These are phyloP conservation scores for Thryonomys swinderianus DNA, from an alignment of 2,113 vertebrate genomes.

Conservation along the genomic window DNA sequence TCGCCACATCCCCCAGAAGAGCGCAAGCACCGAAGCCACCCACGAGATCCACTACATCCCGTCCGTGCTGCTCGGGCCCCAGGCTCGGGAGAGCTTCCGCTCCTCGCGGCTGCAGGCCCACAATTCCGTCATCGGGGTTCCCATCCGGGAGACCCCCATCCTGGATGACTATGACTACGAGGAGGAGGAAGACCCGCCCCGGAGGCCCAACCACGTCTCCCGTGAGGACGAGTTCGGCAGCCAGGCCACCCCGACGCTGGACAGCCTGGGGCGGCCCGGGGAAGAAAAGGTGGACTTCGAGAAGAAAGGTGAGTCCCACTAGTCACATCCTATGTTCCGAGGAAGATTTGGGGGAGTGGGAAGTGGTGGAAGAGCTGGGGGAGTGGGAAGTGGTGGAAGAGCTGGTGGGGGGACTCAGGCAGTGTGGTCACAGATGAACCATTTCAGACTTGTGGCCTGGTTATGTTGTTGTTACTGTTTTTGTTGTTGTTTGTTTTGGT, in stretches of 20 bases:
- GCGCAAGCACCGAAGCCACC: slow-evolving; percentile 97
- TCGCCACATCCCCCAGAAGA: slow-evolving; percentile 95
- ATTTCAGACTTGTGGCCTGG: not conserved
- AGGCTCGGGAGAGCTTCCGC: slow-evolving; percentile 94
- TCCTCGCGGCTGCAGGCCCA: slow-evolving; percentile 92
- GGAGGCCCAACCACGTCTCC: slow-evolving; percentile 86
- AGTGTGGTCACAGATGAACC: not conserved
- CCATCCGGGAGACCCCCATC: slow-evolving; percentile 98
- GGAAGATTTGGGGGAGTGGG: not conserved
- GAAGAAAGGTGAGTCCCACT: slow-evolving; percentile 91
- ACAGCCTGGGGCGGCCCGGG: slow-evolving; percentile 89
- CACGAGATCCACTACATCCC: slow-evolving; percentile 99
- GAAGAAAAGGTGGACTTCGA: slow-evolving; percentile 91
- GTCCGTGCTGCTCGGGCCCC: slow-evolving; percentile 95
- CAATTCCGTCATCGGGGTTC: slow-evolving; percentile 95
- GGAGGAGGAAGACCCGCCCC: slow-evolving; percentile 91
- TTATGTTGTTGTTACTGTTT: too few relatives aligned
- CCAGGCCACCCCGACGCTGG: slow-evolving; percentile 86
- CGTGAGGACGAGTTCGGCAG: slow-evolving; percentile 91
- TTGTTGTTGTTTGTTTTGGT: too few relatives aligned
- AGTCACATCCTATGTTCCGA: not conserved
- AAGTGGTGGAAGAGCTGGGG: not conserved
- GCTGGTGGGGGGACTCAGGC: not conserved
- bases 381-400: not conserved
- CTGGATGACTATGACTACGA: slow-evolving; percentile 97